Evolutionary conservation across 2,113 vertebrate species (phyloP).

Genomic region (Ceuthmochares aereus): DNA sequence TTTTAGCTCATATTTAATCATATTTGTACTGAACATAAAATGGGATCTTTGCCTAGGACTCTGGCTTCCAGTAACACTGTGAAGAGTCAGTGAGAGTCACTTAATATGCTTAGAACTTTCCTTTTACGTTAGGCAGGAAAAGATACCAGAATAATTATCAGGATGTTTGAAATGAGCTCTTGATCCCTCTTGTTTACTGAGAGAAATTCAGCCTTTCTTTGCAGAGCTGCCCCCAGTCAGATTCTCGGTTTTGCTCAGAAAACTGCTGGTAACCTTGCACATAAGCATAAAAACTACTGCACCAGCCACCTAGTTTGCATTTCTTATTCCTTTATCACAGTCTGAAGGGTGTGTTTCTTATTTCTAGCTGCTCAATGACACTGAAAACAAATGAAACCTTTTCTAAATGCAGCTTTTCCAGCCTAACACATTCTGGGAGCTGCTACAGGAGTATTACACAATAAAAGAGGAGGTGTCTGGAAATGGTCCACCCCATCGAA

Average conservation of each 20-base stretch:
- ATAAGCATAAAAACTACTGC: not conserved
- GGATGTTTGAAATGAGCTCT: not conserved
- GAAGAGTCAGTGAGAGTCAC: not conserved
- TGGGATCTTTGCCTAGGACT: not conserved
- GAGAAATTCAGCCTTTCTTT: not conserved
- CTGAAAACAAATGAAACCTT: not conserved
- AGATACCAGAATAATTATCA: not conserved
- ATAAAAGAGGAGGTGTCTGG: not conserved
- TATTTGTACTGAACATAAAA: not conserved
- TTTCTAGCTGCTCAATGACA: not conserved
- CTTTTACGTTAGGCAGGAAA: not conserved
- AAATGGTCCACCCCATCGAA: not conserved
- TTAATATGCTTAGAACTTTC: rapidly evolving
- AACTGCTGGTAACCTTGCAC: not conserved
- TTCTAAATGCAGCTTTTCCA: not conserved
- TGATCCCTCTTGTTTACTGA: not conserved
- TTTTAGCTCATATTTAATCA: not conserved
- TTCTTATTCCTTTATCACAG: not conserved
- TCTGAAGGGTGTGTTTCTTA: not conserved
- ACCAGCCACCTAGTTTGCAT: not conserved
- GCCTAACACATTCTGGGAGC: not conserved
- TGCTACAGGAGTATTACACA: not conserved
- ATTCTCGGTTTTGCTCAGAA: not conserved
- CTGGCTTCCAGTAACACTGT: not conserved
- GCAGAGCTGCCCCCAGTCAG: not conserved